phyloP scores from a whole-genome alignment of 2,888 invertebrate species.

The Phytoseiulus persimilis region DNA sequence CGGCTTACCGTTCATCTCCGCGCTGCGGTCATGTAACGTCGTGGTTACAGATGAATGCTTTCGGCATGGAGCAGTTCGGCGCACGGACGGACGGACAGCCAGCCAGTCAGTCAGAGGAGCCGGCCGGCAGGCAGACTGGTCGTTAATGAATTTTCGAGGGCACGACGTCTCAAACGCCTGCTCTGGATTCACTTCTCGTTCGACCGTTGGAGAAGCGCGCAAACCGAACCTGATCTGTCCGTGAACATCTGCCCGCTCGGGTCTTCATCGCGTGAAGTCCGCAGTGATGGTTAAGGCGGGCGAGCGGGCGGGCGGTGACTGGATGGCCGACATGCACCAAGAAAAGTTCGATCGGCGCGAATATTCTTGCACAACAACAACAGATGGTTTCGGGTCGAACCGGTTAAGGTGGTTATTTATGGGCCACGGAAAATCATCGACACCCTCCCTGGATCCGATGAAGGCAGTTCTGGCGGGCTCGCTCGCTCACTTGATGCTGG shows the following conservation, averaged over 20 bases:
- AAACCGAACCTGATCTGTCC: not conserved
- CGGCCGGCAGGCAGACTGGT: not conserved
- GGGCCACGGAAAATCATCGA: constrained; percentile 33
- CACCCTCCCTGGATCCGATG: not conserved
- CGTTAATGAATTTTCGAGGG: not conserved
- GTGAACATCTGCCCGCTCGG: not conserved
- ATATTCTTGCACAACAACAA: not conserved
- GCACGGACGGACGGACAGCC: not conserved
- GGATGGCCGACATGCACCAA: not conserved
- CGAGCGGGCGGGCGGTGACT: not conserved
- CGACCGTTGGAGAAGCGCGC: not conserved
- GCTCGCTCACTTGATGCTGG: not conserved
- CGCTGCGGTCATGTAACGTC: not conserved
- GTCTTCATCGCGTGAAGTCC: not conserved
- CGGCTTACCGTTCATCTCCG: not conserved
- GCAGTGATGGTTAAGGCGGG: not conserved
- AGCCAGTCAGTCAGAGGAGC: not conserved
- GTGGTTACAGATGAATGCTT: not conserved
- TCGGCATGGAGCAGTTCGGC: not conserved
- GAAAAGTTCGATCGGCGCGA: not conserved
- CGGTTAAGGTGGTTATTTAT: constrained; percentile 38
- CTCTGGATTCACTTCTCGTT: not conserved
- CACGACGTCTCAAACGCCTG: constrained; percentile 5
- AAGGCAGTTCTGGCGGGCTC: not conserved
- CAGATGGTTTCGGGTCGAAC: constrained; percentile 21